Conservation (phyloP, 2,797 vertebrate species). For the Crenuchus spilurus region DNA sequence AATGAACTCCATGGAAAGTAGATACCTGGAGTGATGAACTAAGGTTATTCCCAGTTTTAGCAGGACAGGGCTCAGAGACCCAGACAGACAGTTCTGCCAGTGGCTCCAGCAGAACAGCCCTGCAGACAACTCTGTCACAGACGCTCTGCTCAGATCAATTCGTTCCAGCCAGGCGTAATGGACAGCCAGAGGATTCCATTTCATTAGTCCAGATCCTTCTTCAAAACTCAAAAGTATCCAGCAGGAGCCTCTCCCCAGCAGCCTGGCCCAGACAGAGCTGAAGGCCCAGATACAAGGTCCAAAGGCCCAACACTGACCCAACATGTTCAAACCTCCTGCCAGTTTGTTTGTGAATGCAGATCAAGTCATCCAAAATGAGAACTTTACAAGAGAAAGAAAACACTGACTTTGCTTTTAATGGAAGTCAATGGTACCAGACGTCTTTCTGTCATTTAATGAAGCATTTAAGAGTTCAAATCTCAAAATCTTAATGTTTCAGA, state of each 20-base stretch:
- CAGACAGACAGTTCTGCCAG: conserved; percentile 72
- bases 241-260: conserved; percentile 49
- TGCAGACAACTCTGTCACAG: conserved; percentile 77
- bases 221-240: conserved; percentile 61
- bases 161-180: conserved; percentile 76
- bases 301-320: too few relatives aligned
- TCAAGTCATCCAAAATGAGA: too few relatives aligned
- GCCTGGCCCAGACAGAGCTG: neutral
- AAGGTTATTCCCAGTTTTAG: conserved; percentile 24
- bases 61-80: conserved; percentile 45
- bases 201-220: conserved; percentile 74
- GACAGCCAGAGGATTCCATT: conserved; percentile 77
- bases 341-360: too few relatives aligned
- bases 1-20: neutral
- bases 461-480: too few relatives aligned
- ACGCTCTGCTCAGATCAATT: conserved; percentile 78
- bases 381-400: too few relatives aligned
- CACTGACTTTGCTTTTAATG: too few relatives aligned
- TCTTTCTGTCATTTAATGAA: too few relatives aligned
- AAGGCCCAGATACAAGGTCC: too few relatives aligned
- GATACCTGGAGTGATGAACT: conserved; percentile 9
- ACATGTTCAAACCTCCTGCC: too few relatives aligned
- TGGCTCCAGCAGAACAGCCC: conserved; percentile 70
- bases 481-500: too few relatives aligned
- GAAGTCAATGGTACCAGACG: too few relatives aligned